Evolutionary conservation across 1,140 invertebrate genomes (phyloP), one percentile per base, ranked within the genome.

Genomic region (Capitella teleta): DNA sequence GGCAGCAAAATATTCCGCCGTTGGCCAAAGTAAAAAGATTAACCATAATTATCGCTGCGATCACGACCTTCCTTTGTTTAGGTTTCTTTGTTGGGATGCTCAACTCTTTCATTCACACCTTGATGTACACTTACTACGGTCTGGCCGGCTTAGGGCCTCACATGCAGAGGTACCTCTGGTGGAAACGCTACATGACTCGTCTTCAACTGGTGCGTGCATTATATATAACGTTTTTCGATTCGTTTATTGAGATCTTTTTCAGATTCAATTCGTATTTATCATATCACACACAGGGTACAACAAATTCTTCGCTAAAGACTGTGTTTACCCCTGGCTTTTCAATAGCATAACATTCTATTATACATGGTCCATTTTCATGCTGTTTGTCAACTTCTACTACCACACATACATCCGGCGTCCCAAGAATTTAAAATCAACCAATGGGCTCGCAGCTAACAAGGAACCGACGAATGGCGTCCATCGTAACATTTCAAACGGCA

Each of bases 81-180:
- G 49, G 38, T 28, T 51, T 21, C 25, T 51, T 51, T 28, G 18
- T 30, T 16, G 38, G 23, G 8, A 30, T 51, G 40, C 2, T 69
- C 12, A 72, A 70, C 47, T 66, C 65, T 6, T 69, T 69, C 47
- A 70, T 72, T 38, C 69, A 72, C 46, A 41, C 68, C 25, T 50
- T 70, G 42, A 72, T 72, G 69, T 72, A 72, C 52, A 61, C 60
- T 3, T 72, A 72, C 48, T 72, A 72, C 45, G 61, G 59, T 1
- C 47, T 70, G 49, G 56, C 68, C 18, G 67, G 66, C 10, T 41
- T 68, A 24, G 69, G 69, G n/a, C 67, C 67, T 24, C 46, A 53
- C 10, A 67, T 64, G 49, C 64, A 66, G 50, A 67, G 66, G 55
- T 70, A 66, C 41, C 57, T 72, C n/a, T 72, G 67, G 67, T 72